Conservation (phyloP, 2,797 vertebrate genomes). For the Craterocephalus amniculus region DNA sequence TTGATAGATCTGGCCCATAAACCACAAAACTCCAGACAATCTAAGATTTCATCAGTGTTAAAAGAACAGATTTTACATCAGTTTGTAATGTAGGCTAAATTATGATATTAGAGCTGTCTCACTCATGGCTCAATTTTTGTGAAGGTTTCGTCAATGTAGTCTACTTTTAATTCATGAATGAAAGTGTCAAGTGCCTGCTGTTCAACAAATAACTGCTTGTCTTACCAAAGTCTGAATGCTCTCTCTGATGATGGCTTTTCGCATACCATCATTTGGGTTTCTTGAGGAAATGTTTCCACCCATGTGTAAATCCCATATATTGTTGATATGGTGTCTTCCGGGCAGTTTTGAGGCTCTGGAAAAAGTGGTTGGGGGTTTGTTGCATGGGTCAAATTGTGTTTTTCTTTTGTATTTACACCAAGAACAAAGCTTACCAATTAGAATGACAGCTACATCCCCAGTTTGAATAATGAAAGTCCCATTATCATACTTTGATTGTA, state of each 20-base stretch:
- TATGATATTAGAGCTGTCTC: background rate
- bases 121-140: background rate
- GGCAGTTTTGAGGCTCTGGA: conserved; percentile 77
- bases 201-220: background rate
- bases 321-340: conserved; percentile 53
- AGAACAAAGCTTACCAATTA: conserved; percentile 60
- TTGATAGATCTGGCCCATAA: no score
- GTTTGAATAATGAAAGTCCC: conserved; percentile 54
- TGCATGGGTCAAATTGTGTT: background rate
- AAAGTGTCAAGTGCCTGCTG: background rate
- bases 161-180: background rate
- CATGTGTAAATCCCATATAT: conserved; percentile 77
- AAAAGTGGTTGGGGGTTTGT: conserved; percentile 7
- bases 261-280: conserved; percentile 65
- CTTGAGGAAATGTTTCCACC: conserved; percentile 70
- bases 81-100: background rate
- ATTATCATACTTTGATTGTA: conserved; percentile 58
- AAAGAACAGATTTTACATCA: no score
- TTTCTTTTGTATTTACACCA: background rate
- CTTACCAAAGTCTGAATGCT: conserved; percentile 82
- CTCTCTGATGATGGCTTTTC: conserved; percentile 8
- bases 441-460: conserved; percentile 28
- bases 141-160: background rate
- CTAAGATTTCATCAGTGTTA: no score
- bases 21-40: background rate